Evolutionary conservation across 1,140 invertebrate genomes (phyloP), one percentile per base, ranked within the genome.

Genomic region (Dryas iulia): DNA sequence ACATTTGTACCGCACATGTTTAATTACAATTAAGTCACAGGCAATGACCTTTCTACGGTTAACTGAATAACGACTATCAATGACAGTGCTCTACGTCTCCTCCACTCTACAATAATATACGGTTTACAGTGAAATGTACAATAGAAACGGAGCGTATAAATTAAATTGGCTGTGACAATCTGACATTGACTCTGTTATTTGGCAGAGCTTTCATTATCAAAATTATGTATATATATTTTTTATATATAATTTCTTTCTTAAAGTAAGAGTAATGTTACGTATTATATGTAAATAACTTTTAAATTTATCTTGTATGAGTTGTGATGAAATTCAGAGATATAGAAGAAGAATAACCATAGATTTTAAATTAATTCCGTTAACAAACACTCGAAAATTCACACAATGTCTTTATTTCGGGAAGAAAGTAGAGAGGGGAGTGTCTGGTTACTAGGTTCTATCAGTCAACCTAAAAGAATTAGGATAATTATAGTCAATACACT

Each of bases 81-180:
- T 47, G 39, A 47, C 8, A 8, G 12, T 47, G n/a, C 18, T 47
- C 14, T 47, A 18, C 6, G 1, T 10, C 18, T 3, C 26, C 3
- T 28, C 2, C 26, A 28, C 3, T 28, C 6, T n/a, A 30, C 25
- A 52, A 39, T 21, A 62, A 52, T 62, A 10, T 47, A 47, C 39
- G 39, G 39, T 21, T 2, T 62, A 52, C n/a, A 14, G 59, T 25
- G 59, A 62, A 62, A 62, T 52, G 59, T 28, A n/a, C 35, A 3
- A 28, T 28, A 18, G 26, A 39, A 62, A 52, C 24, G 39, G 59
- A 62, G 59, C 59, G 59, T 53, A 30, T 18, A 28, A 62, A 52
- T 30, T 24, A 52, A 52, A 62, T 53, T 30, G 25, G 14, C 35
- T 53, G 59, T 59, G 58, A 59, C 31, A 47, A 47, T 21, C 39